Evolutionary conservation across 2,797 vertebrate species (phyloP).

Genomic region (Selene dorsalis): DNA sequence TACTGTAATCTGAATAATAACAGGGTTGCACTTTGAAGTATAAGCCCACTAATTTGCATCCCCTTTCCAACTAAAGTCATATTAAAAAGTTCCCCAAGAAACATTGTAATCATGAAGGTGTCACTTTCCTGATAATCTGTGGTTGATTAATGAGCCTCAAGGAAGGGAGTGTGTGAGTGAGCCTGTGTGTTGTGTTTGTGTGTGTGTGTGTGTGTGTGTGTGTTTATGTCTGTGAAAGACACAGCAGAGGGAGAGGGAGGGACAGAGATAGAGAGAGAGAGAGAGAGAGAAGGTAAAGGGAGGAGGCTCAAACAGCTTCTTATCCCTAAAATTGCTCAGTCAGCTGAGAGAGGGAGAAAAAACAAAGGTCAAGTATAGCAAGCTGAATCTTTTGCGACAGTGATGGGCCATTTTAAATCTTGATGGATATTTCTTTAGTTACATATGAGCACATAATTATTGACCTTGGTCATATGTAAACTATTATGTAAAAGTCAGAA

Average conservation of each 20-base stretch:
- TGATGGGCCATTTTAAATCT: neutral
- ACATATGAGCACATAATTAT: neutral
- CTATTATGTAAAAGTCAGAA: neutral
- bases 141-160: slow-evolving; percentile 80
- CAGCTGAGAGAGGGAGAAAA: neutral
- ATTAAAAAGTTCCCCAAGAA: slow-evolving; percentile 69
- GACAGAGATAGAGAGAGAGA: neutral
- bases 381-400: neutral
- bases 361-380: slow-evolving; percentile 9
- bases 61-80: slow-evolving; percentile 63
- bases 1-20: slow-evolving; percentile 58
- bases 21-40: slow-evolving; percentile 49
- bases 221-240: slow-evolving; percentile 3
- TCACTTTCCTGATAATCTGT: slow-evolving; percentile 79
- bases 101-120: slow-evolving; percentile 74
- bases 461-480: neutral
- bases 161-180: slow-evolving; percentile 34
- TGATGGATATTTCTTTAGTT: neutral
- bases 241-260: neutral
- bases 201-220: slow-evolving; percentile 22
- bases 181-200: slow-evolving; percentile 12
- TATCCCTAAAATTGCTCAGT: slow-evolving; percentile 15
- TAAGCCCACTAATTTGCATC: slow-evolving; percentile 66
- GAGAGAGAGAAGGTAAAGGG: neutral
- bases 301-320: slow-evolving; percentile 17